Evolutionary conservation across 2,113 vertebrate genomes (phyloP).

Genomic region (Megaleporinus macrocephalus): DNA sequence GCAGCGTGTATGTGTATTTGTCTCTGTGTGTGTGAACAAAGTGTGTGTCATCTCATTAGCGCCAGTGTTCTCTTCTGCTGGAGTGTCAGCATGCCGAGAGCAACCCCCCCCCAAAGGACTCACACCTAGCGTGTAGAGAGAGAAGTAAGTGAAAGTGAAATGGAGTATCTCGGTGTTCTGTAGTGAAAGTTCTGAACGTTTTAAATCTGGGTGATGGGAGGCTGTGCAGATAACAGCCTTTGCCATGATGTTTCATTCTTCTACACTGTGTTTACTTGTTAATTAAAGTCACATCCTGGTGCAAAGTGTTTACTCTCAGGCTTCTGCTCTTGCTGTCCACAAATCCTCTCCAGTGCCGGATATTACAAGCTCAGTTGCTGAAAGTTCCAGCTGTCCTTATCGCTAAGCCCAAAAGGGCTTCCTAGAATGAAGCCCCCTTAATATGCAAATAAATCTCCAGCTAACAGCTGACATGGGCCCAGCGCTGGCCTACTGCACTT

Average conservation of each 20-base stretch:
- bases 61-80: constrained; percentile 3
- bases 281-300: neutral
- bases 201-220: neutral
- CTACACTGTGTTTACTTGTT: constrained; percentile 23
- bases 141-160: constrained; percentile 3
- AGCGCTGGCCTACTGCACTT: constrained; percentile 46
- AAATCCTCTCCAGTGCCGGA: constrained; percentile 28
- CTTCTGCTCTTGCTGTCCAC: constrained; percentile 34
- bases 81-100: neutral
- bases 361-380: constrained; percentile 28
- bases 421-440: constrained; percentile 30
- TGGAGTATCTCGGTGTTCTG: neutral
- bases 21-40: constrained; percentile 2
- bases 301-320: constrained; percentile 49
- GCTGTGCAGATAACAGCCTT: neutral
- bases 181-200: neutral
- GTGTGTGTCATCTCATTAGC: constrained; percentile 23
- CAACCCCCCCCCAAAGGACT: neutral
- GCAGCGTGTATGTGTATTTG: neutral
- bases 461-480: constrained; percentile 61
- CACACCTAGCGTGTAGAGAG: neutral
- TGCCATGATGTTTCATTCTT: neutral
- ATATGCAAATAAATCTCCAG: constrained; percentile 51
- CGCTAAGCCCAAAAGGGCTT: neutral
- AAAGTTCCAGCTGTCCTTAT: constrained; percentile 34